Evolutionary conservation across 2,113 vertebrate genomes (phyloP).

Genomic region (Peromyscus maniculatus): DNA sequence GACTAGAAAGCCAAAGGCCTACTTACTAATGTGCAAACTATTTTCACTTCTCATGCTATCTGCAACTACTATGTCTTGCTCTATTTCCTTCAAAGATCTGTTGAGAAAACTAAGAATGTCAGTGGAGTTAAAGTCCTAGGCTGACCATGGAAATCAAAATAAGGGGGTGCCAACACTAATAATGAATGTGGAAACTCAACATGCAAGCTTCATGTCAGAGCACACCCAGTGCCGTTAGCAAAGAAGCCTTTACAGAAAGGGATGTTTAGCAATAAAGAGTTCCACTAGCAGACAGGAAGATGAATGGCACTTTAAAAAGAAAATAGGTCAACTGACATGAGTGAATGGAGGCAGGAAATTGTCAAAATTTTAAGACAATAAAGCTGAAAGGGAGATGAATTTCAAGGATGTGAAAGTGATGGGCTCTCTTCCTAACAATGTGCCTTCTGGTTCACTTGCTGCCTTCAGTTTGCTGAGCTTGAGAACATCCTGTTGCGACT

Average conservation of each 20-base stretch:
- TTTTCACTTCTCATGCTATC: neutral
- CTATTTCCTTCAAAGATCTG: neutral
- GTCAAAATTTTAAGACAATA: constrained; percentile 20
- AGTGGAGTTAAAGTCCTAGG: constrained; percentile 3
- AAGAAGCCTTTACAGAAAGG: constrained; percentile 40
- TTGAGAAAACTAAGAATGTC: constrained; percentile 33
- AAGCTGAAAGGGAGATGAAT: constrained; percentile 38
- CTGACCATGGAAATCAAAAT: neutral
- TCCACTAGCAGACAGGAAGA: constrained; percentile 18
- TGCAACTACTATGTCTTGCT: constrained; percentile 26
- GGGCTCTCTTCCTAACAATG: neutral
- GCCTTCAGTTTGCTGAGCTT: neutral
- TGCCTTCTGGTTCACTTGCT: neutral
- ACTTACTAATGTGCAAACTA: neutral
- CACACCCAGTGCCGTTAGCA: neutral
- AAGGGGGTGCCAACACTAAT: neutral
- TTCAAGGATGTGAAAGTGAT: neutral
- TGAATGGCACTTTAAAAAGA: constrained; percentile 50
- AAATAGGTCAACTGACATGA: constrained; percentile 56
- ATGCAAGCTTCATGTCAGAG: neutral
- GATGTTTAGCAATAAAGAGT: neutral
- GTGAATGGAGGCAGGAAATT: constrained; percentile 10
- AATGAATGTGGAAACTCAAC: neutral
- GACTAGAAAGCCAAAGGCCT: neutral
- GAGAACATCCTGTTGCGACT: neutral